A percentile compares a stretch with the other conserved stretches of the same genome.
Conservation (phyloP, 2,888 invertebrate genomes). For the Zygogramma bicolorata region DNA sequence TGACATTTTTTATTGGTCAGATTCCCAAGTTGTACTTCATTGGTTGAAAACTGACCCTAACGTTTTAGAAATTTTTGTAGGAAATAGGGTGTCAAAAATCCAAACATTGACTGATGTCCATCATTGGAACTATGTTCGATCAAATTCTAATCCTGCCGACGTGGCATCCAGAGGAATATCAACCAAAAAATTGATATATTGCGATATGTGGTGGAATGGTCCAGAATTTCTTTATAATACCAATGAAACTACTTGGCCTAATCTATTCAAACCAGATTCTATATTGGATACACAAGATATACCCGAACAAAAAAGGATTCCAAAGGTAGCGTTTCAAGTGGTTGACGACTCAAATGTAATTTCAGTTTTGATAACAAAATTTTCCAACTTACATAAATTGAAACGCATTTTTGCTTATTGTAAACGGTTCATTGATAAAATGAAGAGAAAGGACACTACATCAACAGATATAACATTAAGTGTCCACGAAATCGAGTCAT, state of each 20-base stretch:
- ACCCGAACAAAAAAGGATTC: too few relatives aligned
- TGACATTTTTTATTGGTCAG: conserved; percentile 20
- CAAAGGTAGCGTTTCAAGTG: too few relatives aligned
- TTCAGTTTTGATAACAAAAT: too few relatives aligned
- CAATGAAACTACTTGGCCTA: background rate
- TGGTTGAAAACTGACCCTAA: conserved; percentile 20
- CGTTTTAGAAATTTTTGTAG: conserved; percentile 13
- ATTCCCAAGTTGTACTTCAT: conserved; percentile 20
- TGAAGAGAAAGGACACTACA: background rate
- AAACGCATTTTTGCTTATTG: background rate
- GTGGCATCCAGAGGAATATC: background rate
- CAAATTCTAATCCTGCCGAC: conserved; percentile 11
- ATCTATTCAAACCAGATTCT: background rate
- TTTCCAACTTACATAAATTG: too few relatives aligned
- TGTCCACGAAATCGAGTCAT: background rate
- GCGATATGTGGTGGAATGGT: conserved; percentile 21
- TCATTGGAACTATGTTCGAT: conserved; percentile 25
- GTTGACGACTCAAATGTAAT: too few relatives aligned
- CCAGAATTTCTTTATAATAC: conserved; percentile 7
- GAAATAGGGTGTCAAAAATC: conserved; percentile 13
- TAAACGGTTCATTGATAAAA: background rate
- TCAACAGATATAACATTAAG: background rate
- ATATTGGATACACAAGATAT: conserved; percentile 2
- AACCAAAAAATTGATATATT: background rate
- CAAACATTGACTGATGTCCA: background rate